Conservation (phyloP, 2,888 invertebrate genomes). For the Auanema sp. region DNA sequence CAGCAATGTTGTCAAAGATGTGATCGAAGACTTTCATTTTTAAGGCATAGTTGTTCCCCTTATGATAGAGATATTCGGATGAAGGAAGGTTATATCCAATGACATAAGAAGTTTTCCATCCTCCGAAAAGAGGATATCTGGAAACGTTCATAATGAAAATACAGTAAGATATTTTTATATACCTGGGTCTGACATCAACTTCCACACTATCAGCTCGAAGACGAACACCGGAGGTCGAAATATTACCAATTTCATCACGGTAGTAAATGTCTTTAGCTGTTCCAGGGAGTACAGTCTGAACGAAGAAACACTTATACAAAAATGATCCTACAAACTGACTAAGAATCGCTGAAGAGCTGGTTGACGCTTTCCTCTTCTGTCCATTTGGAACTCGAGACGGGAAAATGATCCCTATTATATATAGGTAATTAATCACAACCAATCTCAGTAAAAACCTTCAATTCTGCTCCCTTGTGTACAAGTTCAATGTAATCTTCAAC, state of each 20-base stretch:
- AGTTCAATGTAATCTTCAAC: constrained; percentile 91
- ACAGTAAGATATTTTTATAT: neutral
- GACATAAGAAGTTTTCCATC: constrained; percentile 96
- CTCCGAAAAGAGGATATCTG: constrained; percentile 94
- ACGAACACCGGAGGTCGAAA: constrained; percentile 91
- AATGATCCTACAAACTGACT: constrained; percentile 65
- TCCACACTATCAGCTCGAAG: constrained; percentile 88
- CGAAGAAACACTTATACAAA: neutral
- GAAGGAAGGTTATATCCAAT: constrained; percentile 96
- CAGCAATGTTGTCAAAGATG: constrained; percentile 91
- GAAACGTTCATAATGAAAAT: constrained; percentile 1
- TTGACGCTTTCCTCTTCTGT: constrained; percentile 78
- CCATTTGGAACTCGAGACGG: constrained; percentile 93
- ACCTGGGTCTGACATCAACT: constrained; percentile 82
- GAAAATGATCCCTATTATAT: constrained; percentile 73
- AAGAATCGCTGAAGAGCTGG: constrained; percentile 89
- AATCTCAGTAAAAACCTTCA: constrained; percentile 70
- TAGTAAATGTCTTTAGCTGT: constrained; percentile 95
- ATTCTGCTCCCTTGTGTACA: constrained; percentile 84
- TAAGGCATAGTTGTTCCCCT: constrained; percentile 72
- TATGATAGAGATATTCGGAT: constrained; percentile 87
- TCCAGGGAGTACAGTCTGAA: constrained; percentile 73
- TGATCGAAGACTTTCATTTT: constrained; percentile 95
- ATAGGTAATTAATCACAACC: neutral
- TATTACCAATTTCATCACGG: constrained; percentile 94